These are phyloP conservation scores for Ctenosaura bakeri DNA, from an alignment of 2,797 vertebrate genomes.

Conservation along the genomic window DNA sequence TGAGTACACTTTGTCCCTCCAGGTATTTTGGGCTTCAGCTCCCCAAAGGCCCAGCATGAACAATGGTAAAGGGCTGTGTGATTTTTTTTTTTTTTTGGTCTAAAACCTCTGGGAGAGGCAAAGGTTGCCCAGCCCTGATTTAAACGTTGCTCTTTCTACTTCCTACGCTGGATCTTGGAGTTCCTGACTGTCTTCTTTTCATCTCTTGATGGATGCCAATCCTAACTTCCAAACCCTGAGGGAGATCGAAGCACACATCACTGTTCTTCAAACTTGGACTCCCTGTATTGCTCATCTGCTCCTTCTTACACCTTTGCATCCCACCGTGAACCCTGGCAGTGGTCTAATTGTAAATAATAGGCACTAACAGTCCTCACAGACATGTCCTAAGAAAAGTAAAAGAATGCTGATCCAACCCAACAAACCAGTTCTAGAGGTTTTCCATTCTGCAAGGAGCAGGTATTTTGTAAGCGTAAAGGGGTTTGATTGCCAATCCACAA, in stretches of 20 bases:
- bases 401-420: neutral
- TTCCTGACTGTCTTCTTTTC: neutral
- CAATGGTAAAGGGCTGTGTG: neutral
- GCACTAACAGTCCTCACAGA: neutral
- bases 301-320: neutral
- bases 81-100: too few species aligned
- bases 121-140: neutral
- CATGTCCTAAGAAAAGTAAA: neutral
- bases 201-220: neutral
- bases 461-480: neutral
- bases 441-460: neutral
- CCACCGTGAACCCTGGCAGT: neutral
- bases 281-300: neutral
- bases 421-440: neutral
- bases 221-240: neutral
- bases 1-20: neutral
- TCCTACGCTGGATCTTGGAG: neutral
- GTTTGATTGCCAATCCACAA: neutral
- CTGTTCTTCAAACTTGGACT: neutral
- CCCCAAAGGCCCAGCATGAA: neutral
- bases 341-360: neutral
- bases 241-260: neutral
- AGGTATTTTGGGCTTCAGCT: neutral
- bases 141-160: neutral
- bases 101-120: neutral